Evolutionary conservation across 2,888 invertebrate genomes (phyloP).

Genomic region (Tipula helvola): DNA sequence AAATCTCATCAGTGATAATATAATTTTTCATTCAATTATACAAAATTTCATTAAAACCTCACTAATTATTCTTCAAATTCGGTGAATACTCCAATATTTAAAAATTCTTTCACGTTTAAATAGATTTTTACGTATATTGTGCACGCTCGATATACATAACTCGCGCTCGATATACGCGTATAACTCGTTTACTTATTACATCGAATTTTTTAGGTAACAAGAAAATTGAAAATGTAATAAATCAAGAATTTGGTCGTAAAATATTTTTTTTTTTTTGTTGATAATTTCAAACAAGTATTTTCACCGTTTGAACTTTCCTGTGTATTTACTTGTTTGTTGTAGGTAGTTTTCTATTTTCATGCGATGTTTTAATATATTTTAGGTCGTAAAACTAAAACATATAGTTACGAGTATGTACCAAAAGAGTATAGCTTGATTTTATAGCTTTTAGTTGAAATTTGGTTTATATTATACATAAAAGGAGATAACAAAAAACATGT

Average conservation of each 20-base stretch:
- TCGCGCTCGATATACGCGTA: not conserved
- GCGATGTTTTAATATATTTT: not conserved
- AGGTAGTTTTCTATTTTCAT: not conserved
- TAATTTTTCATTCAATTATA: too few species aligned
- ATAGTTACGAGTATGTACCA: not conserved
- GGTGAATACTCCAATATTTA: too few species aligned
- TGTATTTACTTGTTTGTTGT: not conserved
- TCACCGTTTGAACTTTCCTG: not conserved
- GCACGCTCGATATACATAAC: not conserved
- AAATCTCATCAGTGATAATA: too few species aligned
- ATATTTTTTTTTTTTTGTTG: not conserved
- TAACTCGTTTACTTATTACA: not conserved
- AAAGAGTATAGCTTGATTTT: not conserved
- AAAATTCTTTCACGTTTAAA: too few species aligned
- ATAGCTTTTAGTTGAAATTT: not conserved
- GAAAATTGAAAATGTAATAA: not conserved
- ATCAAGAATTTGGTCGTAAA: not conserved
- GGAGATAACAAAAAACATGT: not conserved
- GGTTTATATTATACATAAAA: not conserved
- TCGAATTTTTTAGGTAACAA: not conserved
- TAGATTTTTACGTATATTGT: too few species aligned
- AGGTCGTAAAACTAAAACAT: not conserved
- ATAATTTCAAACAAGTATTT: not conserved
- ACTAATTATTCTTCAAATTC: too few species aligned
- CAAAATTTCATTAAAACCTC: too few species aligned